A percentile compares a stretch with the other conserved stretches of the same genome.
Conservation (phyloP, 1,140 invertebrate genomes). For the Sitophilus oryzae region DNA sequence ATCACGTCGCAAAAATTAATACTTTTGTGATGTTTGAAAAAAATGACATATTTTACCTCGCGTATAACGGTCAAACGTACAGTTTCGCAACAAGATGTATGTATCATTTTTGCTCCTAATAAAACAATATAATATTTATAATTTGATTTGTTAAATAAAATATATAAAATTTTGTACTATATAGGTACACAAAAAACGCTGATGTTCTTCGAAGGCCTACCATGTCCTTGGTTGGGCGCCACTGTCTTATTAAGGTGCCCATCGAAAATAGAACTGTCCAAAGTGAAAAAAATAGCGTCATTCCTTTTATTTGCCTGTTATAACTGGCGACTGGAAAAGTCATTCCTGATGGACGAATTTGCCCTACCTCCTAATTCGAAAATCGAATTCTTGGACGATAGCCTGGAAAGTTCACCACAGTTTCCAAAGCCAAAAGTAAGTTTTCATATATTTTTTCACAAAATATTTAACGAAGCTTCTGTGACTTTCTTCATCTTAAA, state of each 20-base stretch:
- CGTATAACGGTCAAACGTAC: no score
- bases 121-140: no score
- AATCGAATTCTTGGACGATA: slow-evolving; percentile 42
- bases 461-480: no score
- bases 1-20: no score
- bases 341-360: slow-evolving; percentile 72
- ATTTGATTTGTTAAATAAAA: no score
- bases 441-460: not conserved
- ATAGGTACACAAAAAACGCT: slow-evolving; percentile 70
- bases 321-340: slow-evolving; percentile 85
- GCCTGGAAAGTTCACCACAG: slow-evolving; percentile 36
- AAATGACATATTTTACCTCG: no score
- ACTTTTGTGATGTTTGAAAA: no score
- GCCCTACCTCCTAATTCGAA: slow-evolving; percentile 45
- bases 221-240: slow-evolving; percentile 75
- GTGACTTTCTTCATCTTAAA: no score
- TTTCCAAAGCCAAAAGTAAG: slow-evolving; percentile 15
- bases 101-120: no score
- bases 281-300: slow-evolving; percentile 75
- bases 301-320: slow-evolving; percentile 84
- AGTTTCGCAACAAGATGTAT: no score
- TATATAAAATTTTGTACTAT: no score
- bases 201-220: slow-evolving; percentile 91
- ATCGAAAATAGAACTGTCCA: slow-evolving; percentile 65
- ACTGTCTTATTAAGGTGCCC: slow-evolving; percentile 84